Evolutionary conservation across 2,797 vertebrate genomes (phyloP), one percentile per base, ranked within the genome.

Genomic region (Cryptoprocta ferox): DNA sequence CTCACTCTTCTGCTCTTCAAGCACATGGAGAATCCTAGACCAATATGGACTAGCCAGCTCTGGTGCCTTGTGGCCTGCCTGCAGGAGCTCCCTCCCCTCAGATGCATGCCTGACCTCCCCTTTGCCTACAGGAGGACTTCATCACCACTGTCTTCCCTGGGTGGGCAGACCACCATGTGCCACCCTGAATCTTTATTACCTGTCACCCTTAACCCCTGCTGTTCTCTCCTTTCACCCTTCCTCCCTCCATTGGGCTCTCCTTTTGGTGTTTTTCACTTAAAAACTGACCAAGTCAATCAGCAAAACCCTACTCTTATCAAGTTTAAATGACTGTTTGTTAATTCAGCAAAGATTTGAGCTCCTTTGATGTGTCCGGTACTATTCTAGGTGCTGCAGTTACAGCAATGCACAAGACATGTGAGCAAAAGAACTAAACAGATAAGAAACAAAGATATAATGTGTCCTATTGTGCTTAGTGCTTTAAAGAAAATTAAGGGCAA

Each of bases 291-390:
- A 24, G 21, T 59, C 71, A 80, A 45, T 89, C 59, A 42, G 13
- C 16, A 42, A 86, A 92, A 76, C 18, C 21, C 32, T 90, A 45
- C 15, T 93, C 79, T 89, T 50, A 70, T 94, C 94, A 95, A 35
- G 39, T 39, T 24, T 89, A 94, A 87, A 15, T 45, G 19, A 59
- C 21, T 3, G 56, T 42, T 89, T 28, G 92, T 71, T 83, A 71
- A 94, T 45, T 61, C 59, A 68, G 63, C 90, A 85, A 75, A 87
- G 65, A 63, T 15, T 21, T 71, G 56, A 16, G 1, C 73, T 71
- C 61, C 19, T 95, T 65, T 53, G 39, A 70, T 32, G 37, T 81
- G 24, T n/a, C 30, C 16, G 30, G 32, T 42, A 26, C 80, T 65
- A 16, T 65, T 63, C 79, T 45, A 48, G 42, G 39, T 21, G 12